Evolutionary conservation across 2,797 vertebrate species (phyloP), one percentile per base, ranked within the genome.

Genomic region (Clarias platycephalus): DNA sequence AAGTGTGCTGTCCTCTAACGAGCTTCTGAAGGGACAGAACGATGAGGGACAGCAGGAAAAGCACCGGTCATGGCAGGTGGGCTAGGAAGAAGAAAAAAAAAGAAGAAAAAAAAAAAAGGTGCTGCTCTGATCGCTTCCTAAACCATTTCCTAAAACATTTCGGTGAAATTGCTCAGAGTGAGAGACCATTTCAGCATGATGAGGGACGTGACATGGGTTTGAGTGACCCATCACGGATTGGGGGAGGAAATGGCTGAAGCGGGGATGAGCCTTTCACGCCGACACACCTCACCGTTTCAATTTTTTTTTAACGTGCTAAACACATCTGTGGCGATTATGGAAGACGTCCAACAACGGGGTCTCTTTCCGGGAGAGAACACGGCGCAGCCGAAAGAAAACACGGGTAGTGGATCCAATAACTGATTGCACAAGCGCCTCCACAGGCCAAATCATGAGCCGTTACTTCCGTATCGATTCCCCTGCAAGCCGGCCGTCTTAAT

Each of bases 401-500:
- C 2, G 20, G 83, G 49, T 24, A 40, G 34, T 4, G 49, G 74
- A 63, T 64, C 44, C 31, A 66, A 40, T 81, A 81, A 63, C 74
- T 28, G 60, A 57, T 79, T 13, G 44, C 62, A 74, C 40, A 74
- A 24, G 66, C 28, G 67, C 60, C 84, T 81, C 34, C 24, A 15
- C 68, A 57, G 82, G 53, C 79, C 80, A 89, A 89, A 90, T 83
- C 5, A 89, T 87, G 44, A 49, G 26, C 22, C 53, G 86, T 53
- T 28, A 84, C 83, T 84, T 68, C 57, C 55, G 72, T 86, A 88
- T 78, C 71, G 57, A 90, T 90, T 79, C 83, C 34, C 37, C 72
- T 80, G 63, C 34, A 28, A 83, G 84, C 44, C 82, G 79, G 72
- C 63, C 28, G 44, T 78, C 60, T 89, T 90, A 88, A 89, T 88